These are phyloP conservation scores for Hylyphantes graminicola DNA, from an alignment of 1,140 invertebrate genomes.

Conservation along the genomic window DNA sequence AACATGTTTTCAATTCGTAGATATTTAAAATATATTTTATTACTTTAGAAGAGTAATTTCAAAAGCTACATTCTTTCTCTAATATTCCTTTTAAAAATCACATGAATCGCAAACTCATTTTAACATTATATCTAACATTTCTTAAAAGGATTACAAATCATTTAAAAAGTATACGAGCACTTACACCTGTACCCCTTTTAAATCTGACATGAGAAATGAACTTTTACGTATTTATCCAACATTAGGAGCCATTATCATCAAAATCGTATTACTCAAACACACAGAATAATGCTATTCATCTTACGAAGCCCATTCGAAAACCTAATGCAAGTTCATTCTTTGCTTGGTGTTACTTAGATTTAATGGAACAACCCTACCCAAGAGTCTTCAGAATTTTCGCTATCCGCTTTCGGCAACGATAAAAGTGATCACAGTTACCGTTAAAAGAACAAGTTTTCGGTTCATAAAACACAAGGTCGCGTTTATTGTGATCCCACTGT, in stretches of 20 bases:
- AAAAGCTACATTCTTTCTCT: too few species aligned
- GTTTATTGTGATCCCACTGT: too few species aligned
- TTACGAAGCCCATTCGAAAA: background rate
- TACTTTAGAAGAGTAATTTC: too few species aligned
- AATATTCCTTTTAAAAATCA: too few species aligned
- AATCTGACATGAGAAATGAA: too few species aligned
- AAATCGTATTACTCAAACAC: conserved; percentile 11
- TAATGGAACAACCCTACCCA: background rate
- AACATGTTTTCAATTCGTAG: too few species aligned
- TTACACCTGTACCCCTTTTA: too few species aligned
- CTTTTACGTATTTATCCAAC: background rate
- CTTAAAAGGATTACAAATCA: too few species aligned
- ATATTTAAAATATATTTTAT: too few species aligned
- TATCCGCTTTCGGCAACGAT: background rate
- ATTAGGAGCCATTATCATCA: conserved; percentile 4
- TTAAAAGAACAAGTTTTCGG: conserved; percentile 11
- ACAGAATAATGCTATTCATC: background rate
- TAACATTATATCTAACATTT: too few species aligned
- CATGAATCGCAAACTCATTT: too few species aligned
- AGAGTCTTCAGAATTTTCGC: background rate
- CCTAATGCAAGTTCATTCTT: background rate
- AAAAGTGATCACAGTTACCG: background rate
- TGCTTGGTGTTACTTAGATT: background rate
- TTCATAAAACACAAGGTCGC: background rate
- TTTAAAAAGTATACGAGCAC: too few species aligned